These are phyloP conservation scores for Ceratosolen solmsi DNA, from an alignment of 1,140 invertebrate genomes.

Conservation along the genomic window DNA sequence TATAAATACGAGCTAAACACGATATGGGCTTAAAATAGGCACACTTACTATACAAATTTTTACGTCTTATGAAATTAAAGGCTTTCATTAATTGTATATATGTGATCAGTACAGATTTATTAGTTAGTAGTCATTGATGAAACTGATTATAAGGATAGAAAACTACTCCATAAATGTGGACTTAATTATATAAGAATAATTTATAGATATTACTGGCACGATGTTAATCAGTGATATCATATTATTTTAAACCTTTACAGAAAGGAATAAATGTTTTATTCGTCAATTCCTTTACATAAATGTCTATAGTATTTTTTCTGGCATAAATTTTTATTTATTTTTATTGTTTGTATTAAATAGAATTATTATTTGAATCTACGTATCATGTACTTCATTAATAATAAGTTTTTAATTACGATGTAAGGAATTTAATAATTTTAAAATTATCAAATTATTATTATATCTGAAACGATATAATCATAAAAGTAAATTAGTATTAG, in stretches of 20 bases:
- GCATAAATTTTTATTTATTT: not conserved
- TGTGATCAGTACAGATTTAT: not conserved
- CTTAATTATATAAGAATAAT: constrained; percentile 38
- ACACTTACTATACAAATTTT: constrained; percentile 36
- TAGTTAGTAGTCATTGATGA: constrained; percentile 13
- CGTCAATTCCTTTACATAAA: not conserved
- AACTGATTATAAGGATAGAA: constrained; percentile 42
- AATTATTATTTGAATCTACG: not conserved
- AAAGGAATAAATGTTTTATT: constrained; percentile 14
- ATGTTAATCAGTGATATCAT: constrained; percentile 7
- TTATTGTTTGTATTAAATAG: not conserved
- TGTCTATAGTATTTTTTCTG: not conserved
- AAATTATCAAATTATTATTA: too few relatives aligned
- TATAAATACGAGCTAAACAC: not conserved
- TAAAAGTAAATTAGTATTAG: too few relatives aligned
- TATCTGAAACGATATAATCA: too few relatives aligned
- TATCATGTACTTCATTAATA: not conserved
- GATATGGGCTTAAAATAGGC: constrained; percentile 9
- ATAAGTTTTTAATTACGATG: not conserved
- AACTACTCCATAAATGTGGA: constrained; percentile 39
- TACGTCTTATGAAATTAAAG: constrained; percentile 30
- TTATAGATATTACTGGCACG: constrained; percentile 47
- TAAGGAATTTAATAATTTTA: not conserved
- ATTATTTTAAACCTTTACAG: not conserved
- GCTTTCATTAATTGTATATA: not conserved